Conservation (phyloP, 2,797 vertebrate species). For the Perodicticus potto region DNA sequence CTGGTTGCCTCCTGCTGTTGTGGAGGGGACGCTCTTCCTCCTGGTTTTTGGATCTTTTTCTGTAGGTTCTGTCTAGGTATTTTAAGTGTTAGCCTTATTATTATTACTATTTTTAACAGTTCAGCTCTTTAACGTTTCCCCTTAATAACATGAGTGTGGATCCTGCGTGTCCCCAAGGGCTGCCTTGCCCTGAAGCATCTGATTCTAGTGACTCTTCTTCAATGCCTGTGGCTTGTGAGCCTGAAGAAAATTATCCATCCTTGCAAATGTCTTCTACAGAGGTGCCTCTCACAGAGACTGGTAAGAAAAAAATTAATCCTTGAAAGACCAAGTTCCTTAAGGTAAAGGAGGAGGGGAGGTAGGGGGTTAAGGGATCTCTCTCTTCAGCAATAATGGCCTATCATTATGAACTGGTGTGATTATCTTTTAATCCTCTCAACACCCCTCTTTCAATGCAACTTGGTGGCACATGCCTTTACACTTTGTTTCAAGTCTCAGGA, state of each 20-base stretch:
- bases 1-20: fast-evolving
- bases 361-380: too few species aligned
- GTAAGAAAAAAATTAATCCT: slow-evolving; percentile 64
- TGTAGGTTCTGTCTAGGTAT: neutral
- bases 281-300: neutral
- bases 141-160: slow-evolving; percentile 25
- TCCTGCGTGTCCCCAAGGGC: neutral
- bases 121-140: neutral
- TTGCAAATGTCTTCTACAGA: slow-evolving; percentile 9
- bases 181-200: neutral
- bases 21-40: neutral
- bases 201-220: neutral
- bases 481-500: neutral
- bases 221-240: neutral
- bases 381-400: neutral
- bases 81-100: neutral
- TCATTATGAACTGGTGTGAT: neutral
- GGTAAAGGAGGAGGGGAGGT: neutral
- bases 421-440: neutral
- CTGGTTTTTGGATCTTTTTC: neutral
- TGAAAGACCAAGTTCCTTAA: neutral
- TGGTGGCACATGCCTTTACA: neutral
- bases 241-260: neutral
- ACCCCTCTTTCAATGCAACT: neutral
- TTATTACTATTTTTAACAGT: neutral